Percentiles rank a stretch among this genome's conserved stretches.
These are phyloP conservation scores for Lycodopsis pacificus DNA, from an alignment of 2,797 vertebrate genomes.

Conservation along the genomic window DNA sequence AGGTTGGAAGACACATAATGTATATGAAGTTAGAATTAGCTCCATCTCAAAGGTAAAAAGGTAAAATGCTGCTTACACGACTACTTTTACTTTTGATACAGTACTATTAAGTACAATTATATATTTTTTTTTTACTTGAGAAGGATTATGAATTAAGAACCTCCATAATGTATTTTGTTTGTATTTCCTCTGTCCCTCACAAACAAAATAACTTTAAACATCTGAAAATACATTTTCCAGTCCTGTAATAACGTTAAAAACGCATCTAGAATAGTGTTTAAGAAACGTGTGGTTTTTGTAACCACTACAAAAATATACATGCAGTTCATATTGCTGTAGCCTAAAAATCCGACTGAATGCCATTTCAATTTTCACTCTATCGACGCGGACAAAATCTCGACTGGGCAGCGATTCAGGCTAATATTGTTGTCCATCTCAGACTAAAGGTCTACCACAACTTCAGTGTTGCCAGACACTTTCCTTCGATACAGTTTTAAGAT, in stretches of 20 bases:
- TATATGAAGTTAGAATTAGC: neutral
- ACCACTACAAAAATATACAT: neutral
- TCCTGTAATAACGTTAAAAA: too few species aligned
- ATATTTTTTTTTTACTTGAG: neutral
- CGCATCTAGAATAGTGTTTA: too few species aligned
- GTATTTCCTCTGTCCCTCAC: neutral
- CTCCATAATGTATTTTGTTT: neutral
- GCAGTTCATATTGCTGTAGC: neutral
- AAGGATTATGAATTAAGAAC: neutral
- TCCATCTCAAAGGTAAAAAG: neutral
- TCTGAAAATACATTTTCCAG: too few species aligned
- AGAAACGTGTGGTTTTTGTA: neutral
- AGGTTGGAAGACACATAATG: neutral
- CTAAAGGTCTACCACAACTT: neutral
- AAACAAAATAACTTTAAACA: too few species aligned
- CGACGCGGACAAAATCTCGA: neutral
- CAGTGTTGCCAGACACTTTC: neutral
- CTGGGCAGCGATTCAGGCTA: neutral
- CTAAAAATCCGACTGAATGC: neutral
- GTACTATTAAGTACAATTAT: neutral
- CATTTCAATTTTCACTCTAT: constrained; percentile 1
- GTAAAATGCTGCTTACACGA: neutral
- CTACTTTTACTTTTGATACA: neutral
- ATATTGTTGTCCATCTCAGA: neutral
- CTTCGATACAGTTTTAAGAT: neutral